Conservation (phyloP, 2,113 vertebrate genomes). For the Neotragus moschatus region DNA sequence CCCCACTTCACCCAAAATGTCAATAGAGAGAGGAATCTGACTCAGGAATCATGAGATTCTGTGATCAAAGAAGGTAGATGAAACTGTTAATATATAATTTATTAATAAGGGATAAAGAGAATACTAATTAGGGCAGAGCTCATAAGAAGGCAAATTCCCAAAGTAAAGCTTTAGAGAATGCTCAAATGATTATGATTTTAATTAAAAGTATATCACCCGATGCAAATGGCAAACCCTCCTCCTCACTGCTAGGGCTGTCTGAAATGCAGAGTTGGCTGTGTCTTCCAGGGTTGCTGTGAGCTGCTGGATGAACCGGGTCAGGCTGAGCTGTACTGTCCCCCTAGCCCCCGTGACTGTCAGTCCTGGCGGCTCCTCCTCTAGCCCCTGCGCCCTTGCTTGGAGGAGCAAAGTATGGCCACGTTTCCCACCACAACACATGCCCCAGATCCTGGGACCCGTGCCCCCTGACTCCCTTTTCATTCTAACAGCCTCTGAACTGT, state of each 20-base stretch:
- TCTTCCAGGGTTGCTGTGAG: neutral
- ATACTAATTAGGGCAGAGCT: constrained; percentile 75
- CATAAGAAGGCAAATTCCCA: constrained; percentile 78
- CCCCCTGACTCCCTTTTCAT: neutral
- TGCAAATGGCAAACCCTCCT: neutral
- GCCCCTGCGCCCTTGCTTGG: neutral
- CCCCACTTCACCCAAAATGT: neutral
- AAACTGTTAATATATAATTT: constrained; percentile 68
- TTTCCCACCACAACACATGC: neutral
- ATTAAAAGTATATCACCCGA: constrained; percentile 72
- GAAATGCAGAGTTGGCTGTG: neutral
- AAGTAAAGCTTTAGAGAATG: constrained; percentile 78
- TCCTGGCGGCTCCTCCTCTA: neutral
- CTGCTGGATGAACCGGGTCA: neutral
- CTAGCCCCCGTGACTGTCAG: neutral
- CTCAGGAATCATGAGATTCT: constrained; percentile 41
- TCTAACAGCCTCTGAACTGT: neutral
- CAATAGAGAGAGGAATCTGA: constrained; percentile 42
- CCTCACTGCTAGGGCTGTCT: rapidly evolving
- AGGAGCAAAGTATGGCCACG: neutral
- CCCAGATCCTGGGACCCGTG: neutral
- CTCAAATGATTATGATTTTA: constrained; percentile 75
- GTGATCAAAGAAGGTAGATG: constrained; percentile 70
- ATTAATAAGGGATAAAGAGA: constrained; percentile 82
- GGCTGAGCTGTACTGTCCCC: rapidly evolving